Conservation (phyloP, 2,888 invertebrate species). For the Acrobeloides nanus region DNA sequence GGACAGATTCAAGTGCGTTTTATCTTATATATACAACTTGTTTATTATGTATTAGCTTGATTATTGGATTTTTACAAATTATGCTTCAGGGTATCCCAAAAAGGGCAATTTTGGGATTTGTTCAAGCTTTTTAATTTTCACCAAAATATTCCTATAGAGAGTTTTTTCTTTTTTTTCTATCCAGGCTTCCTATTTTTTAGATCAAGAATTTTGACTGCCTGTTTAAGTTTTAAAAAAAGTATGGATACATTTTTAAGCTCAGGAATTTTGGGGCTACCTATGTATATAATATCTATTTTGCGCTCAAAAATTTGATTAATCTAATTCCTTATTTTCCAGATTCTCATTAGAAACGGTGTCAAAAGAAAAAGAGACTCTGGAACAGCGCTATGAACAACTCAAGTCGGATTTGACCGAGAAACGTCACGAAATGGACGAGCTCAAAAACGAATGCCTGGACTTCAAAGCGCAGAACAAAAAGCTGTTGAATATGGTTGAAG, state of each 20-base stretch:
- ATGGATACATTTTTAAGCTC: too few relatives aligned
- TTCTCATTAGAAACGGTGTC: slow-evolving; percentile 13
- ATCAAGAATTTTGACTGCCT: too few relatives aligned
- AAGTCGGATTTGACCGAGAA: slow-evolving; percentile 18
- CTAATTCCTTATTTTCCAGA: not conserved
- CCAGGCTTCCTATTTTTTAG: too few relatives aligned
- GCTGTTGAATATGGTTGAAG: slow-evolving; percentile 20
- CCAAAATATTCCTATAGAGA: too few relatives aligned
- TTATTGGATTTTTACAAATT: not conserved
- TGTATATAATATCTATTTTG: too few relatives aligned
- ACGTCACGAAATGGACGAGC: slow-evolving; percentile 13
- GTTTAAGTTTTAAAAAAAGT: too few relatives aligned
- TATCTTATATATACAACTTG: not conserved
- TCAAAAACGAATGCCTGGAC: slow-evolving; percentile 11
- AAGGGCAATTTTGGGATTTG: too few relatives aligned
- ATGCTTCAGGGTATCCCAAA: too few relatives aligned
- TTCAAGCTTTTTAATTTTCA: too few relatives aligned
- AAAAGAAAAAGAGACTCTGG: slow-evolving; percentile 17
- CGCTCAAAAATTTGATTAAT: not conserved
- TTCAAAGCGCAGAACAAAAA: slow-evolving; percentile 17
- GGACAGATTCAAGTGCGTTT: slow-evolving; percentile 15
- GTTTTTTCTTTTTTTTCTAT: too few relatives aligned
- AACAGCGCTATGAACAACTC: slow-evolving; percentile 16
- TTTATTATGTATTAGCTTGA: not conserved
- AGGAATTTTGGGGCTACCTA: too few relatives aligned